Evolutionary conservation across 2,113 vertebrate species (phyloP).

Genomic region (Cnemophilus loriae): DNA sequence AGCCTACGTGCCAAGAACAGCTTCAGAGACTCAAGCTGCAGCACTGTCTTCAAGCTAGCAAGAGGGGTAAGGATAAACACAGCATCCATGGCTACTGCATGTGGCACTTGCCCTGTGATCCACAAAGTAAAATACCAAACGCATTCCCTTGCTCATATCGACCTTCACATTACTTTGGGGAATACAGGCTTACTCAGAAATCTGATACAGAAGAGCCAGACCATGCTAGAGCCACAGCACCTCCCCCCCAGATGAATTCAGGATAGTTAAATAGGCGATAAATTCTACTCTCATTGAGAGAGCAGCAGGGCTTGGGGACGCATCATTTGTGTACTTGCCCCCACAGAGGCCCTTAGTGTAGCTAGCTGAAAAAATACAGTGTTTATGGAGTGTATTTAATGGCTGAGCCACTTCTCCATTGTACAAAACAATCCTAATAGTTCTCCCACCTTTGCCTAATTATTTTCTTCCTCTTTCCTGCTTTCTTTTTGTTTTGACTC

Average conservation of each 20-base stretch:
- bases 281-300: neutral
- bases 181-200: neutral
- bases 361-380: neutral
- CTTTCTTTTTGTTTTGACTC: neutral
- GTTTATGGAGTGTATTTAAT: neutral
- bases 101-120: neutral
- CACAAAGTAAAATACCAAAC: neutral
- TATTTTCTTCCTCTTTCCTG: neutral
- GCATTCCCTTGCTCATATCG: neutral
- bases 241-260: neutral
- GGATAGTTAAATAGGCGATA: neutral
- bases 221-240: neutral
- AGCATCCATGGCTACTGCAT: neutral
- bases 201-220: neutral
- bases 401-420: neutral
- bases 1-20: neutral
- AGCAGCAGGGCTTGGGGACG: neutral
- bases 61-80: neutral
- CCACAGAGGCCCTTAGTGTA: neutral
- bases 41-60: neutral
- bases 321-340: neutral
- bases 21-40: neutral
- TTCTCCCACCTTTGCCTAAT: neutral
- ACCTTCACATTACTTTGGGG: neutral
- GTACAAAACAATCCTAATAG: neutral